phyloP scores from a whole-genome alignment of 2,797 vertebrate genomes.

The Phataginus tricuspis region DNA sequence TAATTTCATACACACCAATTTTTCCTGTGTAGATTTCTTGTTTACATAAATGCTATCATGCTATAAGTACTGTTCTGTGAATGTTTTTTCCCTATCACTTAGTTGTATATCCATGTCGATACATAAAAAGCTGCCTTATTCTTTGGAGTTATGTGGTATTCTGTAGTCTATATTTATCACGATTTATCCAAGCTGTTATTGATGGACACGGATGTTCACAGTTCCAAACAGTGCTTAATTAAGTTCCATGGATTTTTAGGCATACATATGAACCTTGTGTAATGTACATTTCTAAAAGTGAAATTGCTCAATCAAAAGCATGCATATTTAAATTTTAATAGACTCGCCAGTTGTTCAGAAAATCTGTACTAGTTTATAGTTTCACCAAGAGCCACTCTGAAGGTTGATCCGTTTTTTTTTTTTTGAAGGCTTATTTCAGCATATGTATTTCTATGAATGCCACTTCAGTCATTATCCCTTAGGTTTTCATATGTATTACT shows the following conservation, averaged over 20 bases:
- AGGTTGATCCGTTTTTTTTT: neutral
- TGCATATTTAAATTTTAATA: neutral
- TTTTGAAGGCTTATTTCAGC: neutral
- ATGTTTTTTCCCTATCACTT: neutral
- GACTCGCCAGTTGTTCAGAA: neutral
- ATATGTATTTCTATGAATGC: neutral
- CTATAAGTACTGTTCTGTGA: neutral
- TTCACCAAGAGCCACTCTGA: neutral
- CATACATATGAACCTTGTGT: neutral
- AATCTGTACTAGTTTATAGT: neutral
- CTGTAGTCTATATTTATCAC: neutral
- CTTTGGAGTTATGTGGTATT: neutral
- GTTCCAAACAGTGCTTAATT: neutral
- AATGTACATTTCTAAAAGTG: neutral
- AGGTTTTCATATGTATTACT: neutral
- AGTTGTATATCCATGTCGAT: neutral
- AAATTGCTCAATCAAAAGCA: neutral
- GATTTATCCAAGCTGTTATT: neutral
- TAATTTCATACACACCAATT: neutral
- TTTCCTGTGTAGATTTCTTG: neutral
- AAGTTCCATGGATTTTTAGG: neutral
- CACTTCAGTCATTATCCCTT: neutral
- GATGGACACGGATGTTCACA: neutral
- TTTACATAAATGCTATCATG: neutral
- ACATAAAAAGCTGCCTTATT: neutral